A percentile compares a stretch with the other conserved stretches of the same genome.
Conservation (phyloP, 2,113 vertebrate species). For the Gasterosteus aculeatus region DNA sequence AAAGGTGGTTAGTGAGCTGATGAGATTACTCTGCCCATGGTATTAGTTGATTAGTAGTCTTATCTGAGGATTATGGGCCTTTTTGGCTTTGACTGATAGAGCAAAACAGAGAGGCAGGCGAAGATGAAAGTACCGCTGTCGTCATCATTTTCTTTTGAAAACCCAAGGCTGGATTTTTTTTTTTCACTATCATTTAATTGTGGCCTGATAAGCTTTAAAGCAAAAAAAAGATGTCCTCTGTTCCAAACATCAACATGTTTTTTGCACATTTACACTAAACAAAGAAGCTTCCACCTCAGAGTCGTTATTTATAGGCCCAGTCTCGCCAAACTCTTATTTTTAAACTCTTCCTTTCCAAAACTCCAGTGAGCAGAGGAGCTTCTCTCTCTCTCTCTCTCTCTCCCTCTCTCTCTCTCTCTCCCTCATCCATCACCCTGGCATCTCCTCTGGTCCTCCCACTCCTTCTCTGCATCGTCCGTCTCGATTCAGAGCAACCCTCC, state of each 20-base stretch:
- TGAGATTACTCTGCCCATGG: slow-evolving; percentile 70
- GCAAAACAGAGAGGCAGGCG: slow-evolving; percentile 49
- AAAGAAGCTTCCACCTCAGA: slow-evolving; percentile 34
- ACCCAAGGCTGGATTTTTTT: slow-evolving; percentile 29
- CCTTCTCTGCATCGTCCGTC: slow-evolving; percentile 67
- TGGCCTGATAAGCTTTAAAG: slow-evolving; percentile 65
- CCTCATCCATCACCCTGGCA: slow-evolving; percentile 66
- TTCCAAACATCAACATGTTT: slow-evolving; percentile 49
- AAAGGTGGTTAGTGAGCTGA: slow-evolving; percentile 69
- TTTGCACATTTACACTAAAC: slow-evolving; percentile 27
- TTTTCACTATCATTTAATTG: slow-evolving; percentile 67
- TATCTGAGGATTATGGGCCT: slow-evolving; percentile 71
- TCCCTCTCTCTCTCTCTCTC: no score
- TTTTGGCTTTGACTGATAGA: slow-evolving; percentile 68
- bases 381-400: slow-evolving; percentile 2
- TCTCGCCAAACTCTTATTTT: slow-evolving; percentile 49
- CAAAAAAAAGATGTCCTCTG: slow-evolving; percentile 34
- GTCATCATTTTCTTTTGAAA: slow-evolving; percentile 60
- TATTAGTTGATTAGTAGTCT: slow-evolving; percentile 75
- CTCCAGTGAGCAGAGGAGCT: slow-evolving; percentile 53
- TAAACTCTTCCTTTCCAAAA: slow-evolving; percentile 62
- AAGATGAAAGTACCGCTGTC: slow-evolving; percentile 62
- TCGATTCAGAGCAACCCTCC: slow-evolving; percentile 62
- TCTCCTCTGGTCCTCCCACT: slow-evolving; percentile 77
- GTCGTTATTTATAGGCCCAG: slow-evolving; percentile 57